Percentiles rank a stretch among this genome's conserved stretches.
These are phyloP conservation scores for Bubo scandiacus DNA, from an alignment of 2,113 vertebrate genomes.

Conservation along the genomic window DNA sequence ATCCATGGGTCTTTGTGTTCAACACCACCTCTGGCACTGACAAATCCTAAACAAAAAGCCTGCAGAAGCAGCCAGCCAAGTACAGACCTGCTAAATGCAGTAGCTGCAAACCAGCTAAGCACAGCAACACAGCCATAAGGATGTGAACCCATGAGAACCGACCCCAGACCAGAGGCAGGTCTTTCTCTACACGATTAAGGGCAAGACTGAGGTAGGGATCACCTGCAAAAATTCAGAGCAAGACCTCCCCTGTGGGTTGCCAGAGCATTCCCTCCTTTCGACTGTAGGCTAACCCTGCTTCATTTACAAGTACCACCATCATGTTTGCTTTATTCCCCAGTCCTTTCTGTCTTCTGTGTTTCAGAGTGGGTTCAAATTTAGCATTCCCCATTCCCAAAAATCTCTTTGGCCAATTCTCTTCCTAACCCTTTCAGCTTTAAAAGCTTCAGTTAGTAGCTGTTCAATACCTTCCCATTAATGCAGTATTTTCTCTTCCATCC, in stretches of 20 bases:
- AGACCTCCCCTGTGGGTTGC: background rate
- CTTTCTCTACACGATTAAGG: background rate
- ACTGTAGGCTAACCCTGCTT: background rate
- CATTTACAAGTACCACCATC: background rate
- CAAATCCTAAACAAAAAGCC: background rate
- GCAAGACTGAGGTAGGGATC: background rate
- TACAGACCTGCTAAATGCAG: background rate
- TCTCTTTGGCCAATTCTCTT: background rate
- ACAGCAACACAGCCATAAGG: background rate
- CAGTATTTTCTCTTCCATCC: background rate
- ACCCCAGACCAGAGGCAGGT: background rate
- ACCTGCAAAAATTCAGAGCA: background rate
- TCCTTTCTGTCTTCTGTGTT: background rate
- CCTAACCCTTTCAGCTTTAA: background rate
- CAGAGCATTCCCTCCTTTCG: background rate
- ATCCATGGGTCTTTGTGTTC: background rate
- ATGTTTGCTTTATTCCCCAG: background rate
- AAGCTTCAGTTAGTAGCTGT: background rate
- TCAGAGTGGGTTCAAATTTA: background rate
- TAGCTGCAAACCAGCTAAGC: background rate
- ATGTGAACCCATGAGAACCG: background rate
- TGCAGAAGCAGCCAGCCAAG: background rate
- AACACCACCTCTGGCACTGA: background rate
- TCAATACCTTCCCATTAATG: background rate
- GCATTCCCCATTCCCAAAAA: background rate